Percentiles rank a stretch among this genome's conserved stretches.
Conservation (phyloP, 2,888 invertebrate genomes). For the Brachypterus glaber region DNA sequence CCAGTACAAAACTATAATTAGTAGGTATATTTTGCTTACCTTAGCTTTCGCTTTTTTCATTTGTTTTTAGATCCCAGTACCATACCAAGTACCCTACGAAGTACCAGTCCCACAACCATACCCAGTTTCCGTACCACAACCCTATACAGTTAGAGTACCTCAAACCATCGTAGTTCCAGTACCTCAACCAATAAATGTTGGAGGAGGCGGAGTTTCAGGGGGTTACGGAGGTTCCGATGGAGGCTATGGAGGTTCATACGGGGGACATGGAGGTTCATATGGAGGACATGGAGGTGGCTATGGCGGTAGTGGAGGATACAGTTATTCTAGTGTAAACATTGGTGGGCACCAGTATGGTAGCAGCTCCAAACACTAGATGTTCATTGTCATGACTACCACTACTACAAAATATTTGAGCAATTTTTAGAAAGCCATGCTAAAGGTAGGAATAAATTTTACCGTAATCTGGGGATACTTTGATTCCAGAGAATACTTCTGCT, state of each 20-base stretch:
- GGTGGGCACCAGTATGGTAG: constrained; percentile 27
- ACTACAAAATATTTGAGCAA: too few species aligned
- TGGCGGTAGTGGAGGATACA: constrained; percentile 27
- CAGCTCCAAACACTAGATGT: constrained; percentile 16
- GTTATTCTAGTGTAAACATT: constrained; percentile 30
- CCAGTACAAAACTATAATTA: too few species aligned
- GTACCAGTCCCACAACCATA: constrained; percentile 28
- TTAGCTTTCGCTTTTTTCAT: too few species aligned
- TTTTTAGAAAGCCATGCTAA: too few species aligned
- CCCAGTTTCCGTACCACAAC: constrained; percentile 26
- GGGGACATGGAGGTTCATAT: constrained; percentile 14
- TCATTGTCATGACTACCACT: too few species aligned
- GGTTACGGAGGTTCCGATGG: constrained; percentile 14
- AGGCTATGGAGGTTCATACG: constrained; percentile 8
- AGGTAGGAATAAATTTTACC: too few species aligned
- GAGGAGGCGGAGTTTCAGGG: constrained; percentile 17
- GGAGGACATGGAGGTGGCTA: constrained; percentile 12
- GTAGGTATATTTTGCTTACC: too few species aligned
- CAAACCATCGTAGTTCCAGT: constrained; percentile 25
- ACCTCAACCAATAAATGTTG: constrained; percentile 22
- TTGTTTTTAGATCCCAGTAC: too few species aligned
- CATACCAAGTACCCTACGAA: constrained; percentile 13
- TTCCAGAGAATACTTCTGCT: too few species aligned
- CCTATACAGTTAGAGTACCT: constrained; percentile 29
- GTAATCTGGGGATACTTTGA: too few species aligned